Evolutionary conservation across 2,113 vertebrate species (phyloP), one percentile per base, ranked within the genome.

Genomic region (Anhinga rufa): DNA sequence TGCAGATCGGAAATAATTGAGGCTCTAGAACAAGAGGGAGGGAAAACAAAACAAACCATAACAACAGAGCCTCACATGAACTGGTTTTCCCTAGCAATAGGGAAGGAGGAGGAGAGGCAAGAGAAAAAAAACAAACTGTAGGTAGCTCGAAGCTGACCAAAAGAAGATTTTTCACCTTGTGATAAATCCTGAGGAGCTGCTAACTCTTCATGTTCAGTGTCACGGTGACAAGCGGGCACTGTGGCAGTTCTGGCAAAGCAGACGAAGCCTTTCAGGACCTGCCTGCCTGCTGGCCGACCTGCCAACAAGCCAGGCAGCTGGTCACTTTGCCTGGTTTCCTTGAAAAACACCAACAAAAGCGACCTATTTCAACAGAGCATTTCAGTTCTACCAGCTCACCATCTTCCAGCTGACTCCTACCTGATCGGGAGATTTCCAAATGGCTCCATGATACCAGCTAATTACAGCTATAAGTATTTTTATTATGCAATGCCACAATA

Each of bases 1-100:
- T 9, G 38, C 58, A 90, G 87, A 91, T 92, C 18, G 62, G 95
- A 95, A 97, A 94, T 93, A 91, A 93, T 70, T 92, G 89, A 96
- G 82, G 84, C 62, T 87, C n/a, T 83, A 82, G 84, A 93, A 92
- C 17, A 95, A 96, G 85, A 54, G 58, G 75, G 62, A 97, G 86
- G 69, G 42, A 95, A 92, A 96, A 66, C 86, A 97, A 93, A 96
- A 38, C 84, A 95, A 92, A 82, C 65, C 9, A 1, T 82, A 89
- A 94, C 57, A 95, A 85, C 4, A 2, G 65, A 94, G 64, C 84
- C 93, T 92, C 62, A 92, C 84, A 85, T 48, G 54, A 96, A 82
- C 70, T 77, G 46, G 4, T 72, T 91, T 91, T 70, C 49, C 34
- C 52, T 58, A 38, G 42, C 14, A 92, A 60, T 24, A 89, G 42